Evolutionary conservation across 1,140 invertebrate species (phyloP), one percentile per base, ranked within the genome.

Genomic region (Bicyclus anynana): DNA sequence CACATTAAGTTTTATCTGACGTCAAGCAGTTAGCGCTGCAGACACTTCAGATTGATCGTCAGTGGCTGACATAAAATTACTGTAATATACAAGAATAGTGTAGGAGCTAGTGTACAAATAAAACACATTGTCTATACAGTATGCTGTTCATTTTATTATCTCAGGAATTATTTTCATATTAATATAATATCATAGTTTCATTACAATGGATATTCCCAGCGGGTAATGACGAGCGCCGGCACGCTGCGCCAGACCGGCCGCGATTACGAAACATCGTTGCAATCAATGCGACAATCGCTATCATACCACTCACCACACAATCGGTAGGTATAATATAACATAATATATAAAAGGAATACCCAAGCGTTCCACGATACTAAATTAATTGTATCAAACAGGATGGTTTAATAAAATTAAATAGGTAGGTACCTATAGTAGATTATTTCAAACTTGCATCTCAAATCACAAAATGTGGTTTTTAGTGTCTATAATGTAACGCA

Each of bases 151-250:
- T 79, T 78, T 86, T 84, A 86, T 84, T 86, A 82, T 80, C 67
- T 80, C 79, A 84, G 83, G 75, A 82, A 81, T 80, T 77, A 77
- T 81, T 80, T 83, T 79, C 72, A 79, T 84, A 79, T 76, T 77
- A 75, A 79, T 79, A 80, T 81, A 78, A 80, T 78, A 81, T 80
- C 74, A 85, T 83, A 82, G 69, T 77, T 80, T 80, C 69, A 75
- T 78, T 77, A 80, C 72, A 86, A 73, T 77, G 74, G 67, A 69
- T 76, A 40, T 17, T 16, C 72, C 72, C 72, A 77, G 80, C 80
- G 69, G 79, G 75, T 79, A 77, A 80, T 77, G 82, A 80, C 74
- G 75, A 61, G 67, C 68, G 74, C 72, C 72, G 72, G 74, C 68
- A 72, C 69, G 60, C 50, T 57, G 65, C 72, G 69, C 57, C 62